phyloP scores from a whole-genome alignment of 2,888 invertebrate genomes.

The Drosophila dives region DNA sequence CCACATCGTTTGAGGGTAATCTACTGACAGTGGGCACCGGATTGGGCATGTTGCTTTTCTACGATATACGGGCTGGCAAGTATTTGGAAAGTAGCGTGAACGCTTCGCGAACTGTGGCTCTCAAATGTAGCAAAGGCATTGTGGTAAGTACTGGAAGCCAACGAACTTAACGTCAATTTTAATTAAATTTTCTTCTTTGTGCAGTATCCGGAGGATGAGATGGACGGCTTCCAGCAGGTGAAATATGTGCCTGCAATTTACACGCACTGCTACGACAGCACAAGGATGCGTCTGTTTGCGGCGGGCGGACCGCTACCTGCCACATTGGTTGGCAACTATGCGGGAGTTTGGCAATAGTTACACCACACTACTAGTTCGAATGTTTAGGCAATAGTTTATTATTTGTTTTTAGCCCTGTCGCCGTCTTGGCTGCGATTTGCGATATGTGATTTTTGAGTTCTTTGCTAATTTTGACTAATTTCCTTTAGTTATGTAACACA shows the following conservation, averaged over 20 bases:
- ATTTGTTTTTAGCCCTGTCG: constrained; percentile 45
- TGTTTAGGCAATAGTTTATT: constrained; percentile 42
- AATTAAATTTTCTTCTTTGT: constrained; percentile 49
- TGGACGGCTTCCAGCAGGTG: constrained; percentile 92
- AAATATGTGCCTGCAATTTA: constrained; percentile 97
- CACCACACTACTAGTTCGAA: constrained; percentile 51
- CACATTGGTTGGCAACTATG: constrained; percentile 96
- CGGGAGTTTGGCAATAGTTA: constrained; percentile 94
- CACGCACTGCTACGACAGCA: constrained; percentile 97
- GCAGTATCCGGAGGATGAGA: constrained; percentile 94
- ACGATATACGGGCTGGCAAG: constrained; percentile 95
- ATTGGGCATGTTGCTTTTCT: constrained; percentile 95
- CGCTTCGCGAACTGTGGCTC: constrained; percentile 93
- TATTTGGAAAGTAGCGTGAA: constrained; percentile 96
- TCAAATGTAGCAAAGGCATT: constrained; percentile 95
- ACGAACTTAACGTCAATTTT: not conserved
- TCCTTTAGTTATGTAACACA: constrained; percentile 24
- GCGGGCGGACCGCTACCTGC: constrained; percentile 98
- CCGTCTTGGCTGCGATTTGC: constrained; percentile 22
- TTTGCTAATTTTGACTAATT: constrained; percentile 38
- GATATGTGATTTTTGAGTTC: constrained; percentile 63
- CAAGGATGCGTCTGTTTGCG: constrained; percentile 95
- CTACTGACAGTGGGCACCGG: constrained; percentile 97
- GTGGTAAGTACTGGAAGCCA: constrained; percentile 87
- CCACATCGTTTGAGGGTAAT: constrained; percentile 95